Percentiles rank a stretch among this genome's conserved stretches.
These are phyloP conservation scores for Sweltsa coloradensis DNA, from an alignment of 1,140 invertebrate species.

Conservation along the genomic window DNA sequence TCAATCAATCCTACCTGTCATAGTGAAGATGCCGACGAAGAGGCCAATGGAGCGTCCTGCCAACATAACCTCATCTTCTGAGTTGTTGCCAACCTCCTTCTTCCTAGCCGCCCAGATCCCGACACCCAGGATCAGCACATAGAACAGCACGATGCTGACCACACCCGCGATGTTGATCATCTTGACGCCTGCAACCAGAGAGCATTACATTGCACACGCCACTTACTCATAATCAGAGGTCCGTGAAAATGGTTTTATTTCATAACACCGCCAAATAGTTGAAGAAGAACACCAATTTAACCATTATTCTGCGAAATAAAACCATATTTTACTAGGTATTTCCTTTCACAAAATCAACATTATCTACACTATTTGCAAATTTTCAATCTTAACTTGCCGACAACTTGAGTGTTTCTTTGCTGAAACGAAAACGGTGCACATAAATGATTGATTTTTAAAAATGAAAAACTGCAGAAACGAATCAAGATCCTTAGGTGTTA, in stretches of 20 bases:
- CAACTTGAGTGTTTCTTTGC: too few relatives aligned
- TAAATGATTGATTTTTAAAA: too few relatives aligned
- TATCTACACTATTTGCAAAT: background rate
- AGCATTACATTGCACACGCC: background rate
- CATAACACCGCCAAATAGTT: background rate
- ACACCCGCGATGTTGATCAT: constrained; percentile 87
- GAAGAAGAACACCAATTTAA: background rate
- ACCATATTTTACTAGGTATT: background rate
- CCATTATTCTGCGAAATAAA: background rate
- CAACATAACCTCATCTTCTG: constrained; percentile 93
- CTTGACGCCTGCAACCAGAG: constrained; percentile 26
- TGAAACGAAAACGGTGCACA: too few relatives aligned
- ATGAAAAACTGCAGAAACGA: too few relatives aligned
- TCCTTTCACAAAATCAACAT: background rate
- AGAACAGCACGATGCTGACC: constrained; percentile 87
- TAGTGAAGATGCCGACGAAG: constrained; percentile 95
- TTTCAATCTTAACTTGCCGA: too few relatives aligned
- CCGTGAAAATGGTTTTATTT: background rate
- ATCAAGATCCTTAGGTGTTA: too few relatives aligned
- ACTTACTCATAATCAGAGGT: background rate
- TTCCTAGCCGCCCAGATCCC: constrained; percentile 93
- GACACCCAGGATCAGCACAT: constrained; percentile 80
- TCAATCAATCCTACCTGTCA: constrained; percentile 71
- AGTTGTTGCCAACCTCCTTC: constrained; percentile 70
- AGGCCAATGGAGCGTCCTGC: constrained; percentile 91